A percentile compares a stretch with the other conserved stretches of the same genome.
phyloP scores from a whole-genome alignment of 2,888 invertebrate species.

The Lampropteryx suffumata region DNA sequence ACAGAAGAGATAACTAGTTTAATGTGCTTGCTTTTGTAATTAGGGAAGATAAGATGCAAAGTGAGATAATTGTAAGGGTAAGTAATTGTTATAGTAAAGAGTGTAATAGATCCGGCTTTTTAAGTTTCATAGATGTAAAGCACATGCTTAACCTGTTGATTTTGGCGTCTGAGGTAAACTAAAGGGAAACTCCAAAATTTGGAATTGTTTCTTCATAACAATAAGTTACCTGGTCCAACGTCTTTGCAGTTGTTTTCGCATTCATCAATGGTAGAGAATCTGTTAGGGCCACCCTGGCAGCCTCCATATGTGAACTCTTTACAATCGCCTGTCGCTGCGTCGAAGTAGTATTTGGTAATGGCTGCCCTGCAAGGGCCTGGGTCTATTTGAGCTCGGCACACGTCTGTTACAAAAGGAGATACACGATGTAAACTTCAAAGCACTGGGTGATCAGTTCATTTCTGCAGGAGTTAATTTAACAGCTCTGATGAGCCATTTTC shows the following conservation, averaged over 20 bases:
- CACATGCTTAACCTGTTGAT: conserved; percentile 13
- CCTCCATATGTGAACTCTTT: conserved; percentile 90
- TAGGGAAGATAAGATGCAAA: neutral
- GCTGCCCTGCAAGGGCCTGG: conserved; percentile 87
- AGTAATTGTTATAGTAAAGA: neutral
- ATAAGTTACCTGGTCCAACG: conserved; percentile 53
- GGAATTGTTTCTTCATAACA: no score
- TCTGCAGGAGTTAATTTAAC: no score
- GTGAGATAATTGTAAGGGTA: no score
- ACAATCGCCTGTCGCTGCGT: conserved; percentile 84
- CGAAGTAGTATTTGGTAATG: conserved; percentile 87
- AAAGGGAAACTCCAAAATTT: no score
- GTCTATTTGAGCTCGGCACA: conserved; percentile 87
- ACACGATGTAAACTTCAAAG: neutral
- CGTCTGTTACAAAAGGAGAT: conserved; percentile 77
- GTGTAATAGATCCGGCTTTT: no score
- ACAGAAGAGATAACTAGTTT: neutral
- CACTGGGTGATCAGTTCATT: no score
- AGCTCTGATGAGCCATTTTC: no score
- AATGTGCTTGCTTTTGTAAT: neutral
- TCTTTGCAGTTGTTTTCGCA: conserved; percentile 87
- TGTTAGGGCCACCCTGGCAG: conserved; percentile 92
- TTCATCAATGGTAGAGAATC: conserved; percentile 89
- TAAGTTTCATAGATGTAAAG: neutral
- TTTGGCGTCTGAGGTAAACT: no score